Percentiles rank a stretch among this genome's conserved stretches.
phyloP scores from a whole-genome alignment of 2,113 vertebrate species.

The Lampris incognitus region DNA sequence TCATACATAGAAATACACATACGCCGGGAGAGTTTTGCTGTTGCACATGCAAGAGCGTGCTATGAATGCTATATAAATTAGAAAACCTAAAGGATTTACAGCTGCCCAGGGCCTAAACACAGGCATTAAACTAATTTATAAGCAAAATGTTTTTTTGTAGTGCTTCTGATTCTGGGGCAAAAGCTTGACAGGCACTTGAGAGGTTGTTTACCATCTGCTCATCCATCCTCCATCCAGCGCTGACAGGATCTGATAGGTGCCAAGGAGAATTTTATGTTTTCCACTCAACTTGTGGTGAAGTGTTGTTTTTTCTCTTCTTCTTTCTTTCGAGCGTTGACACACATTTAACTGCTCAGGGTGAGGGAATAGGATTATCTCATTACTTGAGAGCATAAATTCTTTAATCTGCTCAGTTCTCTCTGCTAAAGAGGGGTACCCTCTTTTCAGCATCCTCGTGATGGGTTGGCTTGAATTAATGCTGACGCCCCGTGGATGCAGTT shows the following conservation, averaged over 20 bases:
- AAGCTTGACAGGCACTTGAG: conserved; percentile 51
- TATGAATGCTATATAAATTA: conserved; percentile 30
- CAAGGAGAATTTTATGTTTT: conserved; percentile 66
- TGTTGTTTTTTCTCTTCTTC: conserved; percentile 13
- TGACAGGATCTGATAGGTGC: conserved; percentile 67
- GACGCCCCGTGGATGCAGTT: conserved; percentile 3
- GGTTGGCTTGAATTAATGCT: conserved; percentile 46
- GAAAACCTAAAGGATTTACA: not conserved
- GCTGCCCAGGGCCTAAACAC: conserved; percentile 12
- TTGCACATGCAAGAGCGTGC: conserved; percentile 47
- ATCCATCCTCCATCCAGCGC: conserved; percentile 24
- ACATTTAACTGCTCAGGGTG: conserved; percentile 46
- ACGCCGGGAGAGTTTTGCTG: conserved; percentile 3
- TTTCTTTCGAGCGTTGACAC: conserved; percentile 45
- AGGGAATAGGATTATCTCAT: conserved; percentile 62
- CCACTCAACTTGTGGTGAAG: conserved; percentile 45
- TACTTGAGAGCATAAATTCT: conserved; percentile 49
- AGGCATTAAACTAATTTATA: conserved; percentile 14
- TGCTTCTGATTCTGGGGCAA: conserved; percentile 30
- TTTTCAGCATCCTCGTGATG: conserved; percentile 25
- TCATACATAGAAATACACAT: not conserved
- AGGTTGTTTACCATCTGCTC: conserved; percentile 68
- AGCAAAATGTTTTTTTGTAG: conserved; percentile 40
- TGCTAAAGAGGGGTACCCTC: conserved; percentile 34
- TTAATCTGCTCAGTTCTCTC: conserved; percentile 61